A percentile compares a stretch with the other conserved stretches of the same genome.
These are phyloP conservation scores for Wasmannia auropunctata DNA, from an alignment of 1,140 invertebrate species.

Conservation along the genomic window DNA sequence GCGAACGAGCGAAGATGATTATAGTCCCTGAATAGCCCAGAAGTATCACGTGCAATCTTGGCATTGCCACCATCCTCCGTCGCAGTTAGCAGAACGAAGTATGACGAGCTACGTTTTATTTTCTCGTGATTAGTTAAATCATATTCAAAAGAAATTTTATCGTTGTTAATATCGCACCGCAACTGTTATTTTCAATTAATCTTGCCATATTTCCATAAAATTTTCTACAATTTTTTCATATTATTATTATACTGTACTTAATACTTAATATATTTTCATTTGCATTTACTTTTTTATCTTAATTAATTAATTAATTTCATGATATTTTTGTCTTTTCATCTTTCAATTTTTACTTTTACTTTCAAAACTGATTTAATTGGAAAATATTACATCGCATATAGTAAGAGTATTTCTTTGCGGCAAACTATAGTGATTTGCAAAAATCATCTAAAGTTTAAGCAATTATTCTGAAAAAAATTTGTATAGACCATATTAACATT, in stretches of 20 bases:
- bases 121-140: conserved; percentile 28
- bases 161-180: neutral
- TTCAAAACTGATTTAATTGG: neutral
- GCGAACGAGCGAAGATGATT: conserved; percentile 58
- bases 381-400: neutral
- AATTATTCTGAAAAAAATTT: neutral
- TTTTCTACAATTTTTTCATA: too few species aligned
- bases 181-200: neutral
- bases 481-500: neutral
- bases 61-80: conserved; percentile 30
- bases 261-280: too few species aligned
- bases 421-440: neutral
- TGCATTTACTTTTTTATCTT: too few species aligned
- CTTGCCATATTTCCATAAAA: too few species aligned
- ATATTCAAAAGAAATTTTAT: conserved; percentile 19
- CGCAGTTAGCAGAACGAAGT: conserved; percentile 8
- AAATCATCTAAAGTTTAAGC: neutral
- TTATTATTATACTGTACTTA: too few species aligned
- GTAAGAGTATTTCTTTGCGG: neutral
- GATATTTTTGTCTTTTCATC: too few species aligned
- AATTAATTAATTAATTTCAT: too few species aligned
- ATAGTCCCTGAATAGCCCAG: conserved; percentile 57
- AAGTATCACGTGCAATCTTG: conserved; percentile 60
- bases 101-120: conserved; percentile 36
- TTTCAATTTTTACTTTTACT: neutral